These are phyloP conservation scores for Lagodon rhomboides DNA, from an alignment of 2,797 vertebrate species.

Conservation along the genomic window DNA sequence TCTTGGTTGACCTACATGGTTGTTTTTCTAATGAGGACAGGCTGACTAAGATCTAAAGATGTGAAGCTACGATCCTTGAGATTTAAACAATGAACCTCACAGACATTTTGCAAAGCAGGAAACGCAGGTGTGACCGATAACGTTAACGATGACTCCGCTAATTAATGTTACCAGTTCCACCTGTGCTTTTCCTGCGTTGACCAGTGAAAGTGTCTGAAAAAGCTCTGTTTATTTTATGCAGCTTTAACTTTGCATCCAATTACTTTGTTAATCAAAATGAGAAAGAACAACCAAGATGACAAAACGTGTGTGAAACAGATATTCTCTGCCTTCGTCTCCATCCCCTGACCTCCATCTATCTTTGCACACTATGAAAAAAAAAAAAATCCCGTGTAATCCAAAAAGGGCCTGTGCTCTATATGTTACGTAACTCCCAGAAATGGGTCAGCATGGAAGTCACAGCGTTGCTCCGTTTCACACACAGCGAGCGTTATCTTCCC, in stretches of 20 bases:
- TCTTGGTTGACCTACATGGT: too few species aligned
- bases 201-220: too few species aligned
- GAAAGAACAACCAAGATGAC: not conserved
- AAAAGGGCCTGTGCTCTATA: slow-evolving; percentile 34
- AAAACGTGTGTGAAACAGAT: not conserved
- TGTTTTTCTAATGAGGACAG: too few species aligned
- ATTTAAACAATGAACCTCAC: too few species aligned
- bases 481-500: not conserved
- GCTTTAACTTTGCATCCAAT: not conserved
- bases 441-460: slow-evolving; percentile 40
- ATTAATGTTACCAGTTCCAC: too few species aligned
- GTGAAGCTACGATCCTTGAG: too few species aligned
- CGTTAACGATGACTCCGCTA: too few species aligned
- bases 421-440: slow-evolving; percentile 65
- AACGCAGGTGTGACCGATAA: too few species aligned
- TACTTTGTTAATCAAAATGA: not conserved
- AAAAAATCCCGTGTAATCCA: slow-evolving; percentile 20
- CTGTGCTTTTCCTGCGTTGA: too few species aligned
- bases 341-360: slow-evolving; percentile 27
- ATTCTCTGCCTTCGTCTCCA: not conserved
- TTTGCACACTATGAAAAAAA: slow-evolving; percentile 2
- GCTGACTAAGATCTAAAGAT: too few species aligned
- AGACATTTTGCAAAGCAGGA: too few species aligned
- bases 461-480: slow-evolving; percentile 6
- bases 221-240: too few species aligned